Evolutionary conservation across 2,113 vertebrate genomes (phyloP).

Genomic region (Paramormyrops kingsleyae): DNA sequence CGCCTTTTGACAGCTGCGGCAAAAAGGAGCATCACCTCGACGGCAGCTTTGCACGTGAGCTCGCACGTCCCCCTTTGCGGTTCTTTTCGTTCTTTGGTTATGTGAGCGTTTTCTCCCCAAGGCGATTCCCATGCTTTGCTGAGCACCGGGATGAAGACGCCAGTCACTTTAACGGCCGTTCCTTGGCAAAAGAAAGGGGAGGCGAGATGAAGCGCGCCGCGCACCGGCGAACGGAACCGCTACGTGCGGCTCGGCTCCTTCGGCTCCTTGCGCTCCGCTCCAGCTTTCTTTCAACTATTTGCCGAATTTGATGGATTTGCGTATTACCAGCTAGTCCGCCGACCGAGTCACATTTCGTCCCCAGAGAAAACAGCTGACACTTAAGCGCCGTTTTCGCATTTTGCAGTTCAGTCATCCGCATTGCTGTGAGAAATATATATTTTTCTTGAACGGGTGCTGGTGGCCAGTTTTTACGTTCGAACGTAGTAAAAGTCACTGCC

Average conservation of each 20-base stretch:
- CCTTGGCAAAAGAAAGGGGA: not conserved
- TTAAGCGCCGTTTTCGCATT: not conserved
- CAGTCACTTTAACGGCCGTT: slow-evolving; percentile 14
- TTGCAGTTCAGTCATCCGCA: not conserved
- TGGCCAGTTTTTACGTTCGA: not conserved
- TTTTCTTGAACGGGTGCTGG: not conserved
- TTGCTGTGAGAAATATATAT: not conserved
- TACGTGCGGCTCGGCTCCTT: not conserved
- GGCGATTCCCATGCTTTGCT: not conserved
- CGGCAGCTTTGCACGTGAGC: not conserved
- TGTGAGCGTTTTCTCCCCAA: not conserved
- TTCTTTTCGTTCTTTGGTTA: not conserved
- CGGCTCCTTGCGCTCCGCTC: not conserved
- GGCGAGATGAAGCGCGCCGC: slow-evolving; percentile 2
- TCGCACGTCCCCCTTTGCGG: not conserved
- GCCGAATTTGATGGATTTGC: slow-evolving; percentile 1
- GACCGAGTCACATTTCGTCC: not conserved
- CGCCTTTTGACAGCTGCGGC: slow-evolving; percentile 10
- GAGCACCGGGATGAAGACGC: slow-evolving; percentile 42
- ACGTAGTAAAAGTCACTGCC: not conserved
- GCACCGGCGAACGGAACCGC: not conserved
- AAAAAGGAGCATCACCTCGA: not conserved
- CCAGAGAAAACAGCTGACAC: not conserved
- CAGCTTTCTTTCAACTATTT: not conserved
- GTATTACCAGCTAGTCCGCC: not conserved